phyloP scores from a whole-genome alignment of 2,113 vertebrate genomes.

The Sebastes schlegelii region DNA sequence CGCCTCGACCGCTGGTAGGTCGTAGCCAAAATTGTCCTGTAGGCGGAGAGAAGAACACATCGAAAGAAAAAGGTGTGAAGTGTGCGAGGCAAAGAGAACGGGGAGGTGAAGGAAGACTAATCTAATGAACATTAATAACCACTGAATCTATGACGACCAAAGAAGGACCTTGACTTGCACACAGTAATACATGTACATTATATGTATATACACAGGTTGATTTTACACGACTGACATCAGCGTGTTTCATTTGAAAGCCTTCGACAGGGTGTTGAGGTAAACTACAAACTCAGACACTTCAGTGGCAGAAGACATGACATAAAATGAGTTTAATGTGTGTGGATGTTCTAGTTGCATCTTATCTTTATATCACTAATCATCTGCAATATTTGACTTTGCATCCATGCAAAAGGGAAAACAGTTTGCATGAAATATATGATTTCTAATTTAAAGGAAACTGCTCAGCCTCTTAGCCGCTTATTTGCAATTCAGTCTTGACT shows the following conservation, averaged over 20 bases:
- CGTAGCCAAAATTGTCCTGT: constrained; percentile 97
- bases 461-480: background rate
- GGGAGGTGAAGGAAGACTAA: background rate
- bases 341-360: too few species aligned
- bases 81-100: background rate
- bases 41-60: background rate
- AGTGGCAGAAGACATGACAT: too few species aligned
- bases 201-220: background rate
- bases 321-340: too few species aligned
- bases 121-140: background rate
- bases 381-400: background rate
- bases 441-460: background rate
- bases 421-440: background rate
- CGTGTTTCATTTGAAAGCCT: too few species aligned
- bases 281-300: too few species aligned
- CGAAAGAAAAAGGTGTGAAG: background rate
- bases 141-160: background rate
- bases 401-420: background rate
- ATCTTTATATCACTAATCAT: background rate
- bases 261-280: too few species aligned
- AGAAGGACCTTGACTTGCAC: background rate
- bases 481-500: background rate
- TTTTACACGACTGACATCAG: background rate
- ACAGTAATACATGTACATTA: background rate
- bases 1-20: constrained; percentile 93